Percentiles rank a stretch among this genome's conserved stretches.
Conservation (phyloP, 2,888 invertebrate genomes). For the Deilephila porcellus region DNA sequence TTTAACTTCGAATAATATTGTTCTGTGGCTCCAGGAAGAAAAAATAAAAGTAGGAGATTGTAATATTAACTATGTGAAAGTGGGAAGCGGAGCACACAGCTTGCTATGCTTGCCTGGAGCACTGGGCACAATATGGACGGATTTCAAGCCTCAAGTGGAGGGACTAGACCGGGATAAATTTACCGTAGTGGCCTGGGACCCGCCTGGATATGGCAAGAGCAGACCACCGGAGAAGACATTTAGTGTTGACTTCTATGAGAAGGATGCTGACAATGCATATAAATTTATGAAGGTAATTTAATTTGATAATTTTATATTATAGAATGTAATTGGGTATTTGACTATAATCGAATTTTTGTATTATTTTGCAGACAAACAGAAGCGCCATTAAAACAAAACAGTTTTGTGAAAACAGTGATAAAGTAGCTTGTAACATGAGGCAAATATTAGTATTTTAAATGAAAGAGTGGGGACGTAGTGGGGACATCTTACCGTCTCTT, state of each 20-base stretch:
- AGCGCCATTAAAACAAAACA: too few species aligned
- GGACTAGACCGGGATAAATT: slow-evolving; percentile 86
- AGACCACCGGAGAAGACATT: slow-evolving; percentile 91
- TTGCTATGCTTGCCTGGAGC: slow-evolving; percentile 92
- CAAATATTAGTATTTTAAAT: too few species aligned
- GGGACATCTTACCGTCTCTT: too few species aligned
- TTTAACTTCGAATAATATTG: background rate
- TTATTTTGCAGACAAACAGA: too few species aligned
- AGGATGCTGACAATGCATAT: slow-evolving; percentile 89
- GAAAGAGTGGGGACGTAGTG: too few species aligned
- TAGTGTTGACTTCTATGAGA: slow-evolving; percentile 87
- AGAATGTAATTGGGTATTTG: too few species aligned
- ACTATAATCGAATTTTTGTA: too few species aligned
- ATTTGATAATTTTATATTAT: background rate
- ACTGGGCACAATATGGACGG: slow-evolving; percentile 92
- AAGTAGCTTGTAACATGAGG: too few species aligned
- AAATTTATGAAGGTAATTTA: slow-evolving; percentile 87
- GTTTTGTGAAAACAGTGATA: too few species aligned
- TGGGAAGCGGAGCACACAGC: slow-evolving; percentile 85
- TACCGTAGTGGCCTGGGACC: slow-evolving; percentile 91
- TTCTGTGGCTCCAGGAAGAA: slow-evolving; percentile 80
- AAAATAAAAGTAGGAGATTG: slow-evolving; percentile 86
- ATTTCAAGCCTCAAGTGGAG: slow-evolving; percentile 91
- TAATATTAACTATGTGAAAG: slow-evolving; percentile 84
- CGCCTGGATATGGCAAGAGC: slow-evolving; percentile 94